Evolutionary conservation across 2,888 invertebrate genomes (phyloP), one percentile per base, ranked within the genome.

Genomic region (Drosophila yooni): DNA sequence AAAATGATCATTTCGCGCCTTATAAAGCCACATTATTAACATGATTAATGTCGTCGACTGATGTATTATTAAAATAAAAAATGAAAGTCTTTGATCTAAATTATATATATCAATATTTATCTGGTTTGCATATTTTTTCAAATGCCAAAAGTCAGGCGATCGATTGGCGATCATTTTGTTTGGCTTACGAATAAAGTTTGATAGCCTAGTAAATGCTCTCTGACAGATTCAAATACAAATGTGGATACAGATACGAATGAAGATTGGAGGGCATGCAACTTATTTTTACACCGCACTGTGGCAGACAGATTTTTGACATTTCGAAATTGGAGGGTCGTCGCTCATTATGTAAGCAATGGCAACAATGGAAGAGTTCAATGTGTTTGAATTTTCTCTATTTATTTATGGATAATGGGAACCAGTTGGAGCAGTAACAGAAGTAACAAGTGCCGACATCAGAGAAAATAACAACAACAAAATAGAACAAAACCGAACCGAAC

Each of bases 331-430:
- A 68, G 64, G 56, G 72, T 53, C 58, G 36, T 34, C 31, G 63
- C 56, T 46, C 67, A 66, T 83, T 83, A 82, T 83, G 85, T 76
- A 88, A 83, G 83, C 83, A 82, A 74, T 68, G 69, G 48, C 70
- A 56, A 31, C 36, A 53, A 38, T 25, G 52, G 58, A 51, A 62
- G 82, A 88, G 88, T 82, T 82, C 86, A 77, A 88, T 73, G 88
- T 62, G 72, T 84, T 57, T 29, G n/a, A 21, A 15, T 25, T 25
- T 78, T 74, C 25, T 65, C 74, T 64, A 84, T 82, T 68, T 83
- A 79, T 82, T 76, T 87, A 81, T 73, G 77, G 69, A 68, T 59
- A 52, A 71, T 68, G 48, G 80, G 81, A 76, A 76, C 81, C 79
- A 61, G 76, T 76, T 81, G 79, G 77, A 69, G 69, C 54, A 67